Evolutionary conservation across 1,140 invertebrate species (phyloP).

Genomic region (Hermetia illucens): DNA sequence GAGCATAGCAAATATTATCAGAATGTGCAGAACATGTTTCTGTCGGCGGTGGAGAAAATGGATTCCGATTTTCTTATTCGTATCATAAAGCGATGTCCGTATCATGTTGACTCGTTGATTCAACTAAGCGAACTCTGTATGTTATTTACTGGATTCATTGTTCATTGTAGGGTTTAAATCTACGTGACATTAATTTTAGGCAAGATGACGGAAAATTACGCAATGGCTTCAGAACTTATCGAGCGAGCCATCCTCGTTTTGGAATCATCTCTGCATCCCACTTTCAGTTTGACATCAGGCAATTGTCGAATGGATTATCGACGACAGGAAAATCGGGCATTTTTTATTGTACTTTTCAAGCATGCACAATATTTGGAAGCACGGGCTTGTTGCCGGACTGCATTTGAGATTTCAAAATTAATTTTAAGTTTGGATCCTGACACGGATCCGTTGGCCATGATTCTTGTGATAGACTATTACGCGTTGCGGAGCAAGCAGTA

Average conservation of each 20-base stretch:
- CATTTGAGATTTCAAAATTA: conserved; percentile 65
- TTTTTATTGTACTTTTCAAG: conserved; percentile 75
- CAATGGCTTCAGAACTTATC: conserved; percentile 63
- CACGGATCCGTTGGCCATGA: conserved; percentile 65
- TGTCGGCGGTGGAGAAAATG: conserved; percentile 62
- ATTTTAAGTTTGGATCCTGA: conserved; percentile 67
- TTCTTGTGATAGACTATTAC: conserved; percentile 77
- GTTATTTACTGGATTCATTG: too few relatives aligned
- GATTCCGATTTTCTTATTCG: conserved; percentile 71
- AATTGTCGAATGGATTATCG: conserved; percentile 67
- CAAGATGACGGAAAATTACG: conserved; percentile 59
- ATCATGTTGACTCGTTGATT: conserved; percentile 71
- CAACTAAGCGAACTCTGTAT: conserved; percentile 72
- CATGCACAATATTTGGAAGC: conserved; percentile 69
- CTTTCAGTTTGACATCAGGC: conserved; percentile 62
- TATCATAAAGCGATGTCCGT: conserved; percentile 61
- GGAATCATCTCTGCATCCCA: conserved; percentile 65
- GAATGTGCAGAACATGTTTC: conserved; percentile 55
- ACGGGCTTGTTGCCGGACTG: conserved; percentile 65
- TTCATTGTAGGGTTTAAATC: conserved; percentile 1
- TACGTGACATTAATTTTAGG: conserved; percentile 9
- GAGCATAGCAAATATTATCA: conserved; percentile 68
- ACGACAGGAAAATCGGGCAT: conserved; percentile 69
- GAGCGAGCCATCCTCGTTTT: conserved; percentile 63
- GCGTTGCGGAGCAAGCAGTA: conserved; percentile 69